Evolutionary conservation across 1,140 invertebrate genomes (phyloP).

Genomic region (Solen grandis): DNA sequence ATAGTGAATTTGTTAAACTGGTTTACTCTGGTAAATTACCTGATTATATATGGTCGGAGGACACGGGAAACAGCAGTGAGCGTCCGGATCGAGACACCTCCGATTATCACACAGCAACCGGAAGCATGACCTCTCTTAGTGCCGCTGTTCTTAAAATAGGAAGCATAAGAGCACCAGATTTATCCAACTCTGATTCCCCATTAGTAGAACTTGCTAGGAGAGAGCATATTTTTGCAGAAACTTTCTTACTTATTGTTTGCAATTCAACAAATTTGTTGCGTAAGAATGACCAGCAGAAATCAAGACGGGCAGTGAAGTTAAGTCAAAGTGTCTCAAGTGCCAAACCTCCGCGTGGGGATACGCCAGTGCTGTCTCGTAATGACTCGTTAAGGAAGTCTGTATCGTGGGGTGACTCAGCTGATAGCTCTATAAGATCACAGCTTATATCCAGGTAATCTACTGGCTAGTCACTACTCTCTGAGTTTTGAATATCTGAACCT

Average conservation of each 20-base stretch:
- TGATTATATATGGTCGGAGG: slow-evolving; percentile 74
- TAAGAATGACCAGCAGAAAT: slow-evolving; percentile 66
- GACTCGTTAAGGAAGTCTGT: slow-evolving; percentile 77
- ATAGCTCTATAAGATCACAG: slow-evolving; percentile 72
- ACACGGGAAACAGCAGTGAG: slow-evolving; percentile 51
- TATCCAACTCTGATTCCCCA: slow-evolving; percentile 72
- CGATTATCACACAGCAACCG: slow-evolving; percentile 74
- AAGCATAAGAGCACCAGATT: slow-evolving; percentile 69
- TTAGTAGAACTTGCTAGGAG: slow-evolving; percentile 74
- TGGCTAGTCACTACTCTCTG: neutral
- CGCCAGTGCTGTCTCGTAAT: slow-evolving; percentile 70
- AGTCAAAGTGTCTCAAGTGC: slow-evolving; percentile 53
- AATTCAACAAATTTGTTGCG: slow-evolving; percentile 77
- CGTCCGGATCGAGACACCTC: slow-evolving; percentile 65
- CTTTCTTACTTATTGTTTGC: slow-evolving; percentile 79
- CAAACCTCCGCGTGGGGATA: slow-evolving; percentile 68
- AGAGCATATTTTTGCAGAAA: slow-evolving; percentile 78
- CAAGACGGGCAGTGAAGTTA: slow-evolving; percentile 21
- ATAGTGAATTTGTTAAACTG: slow-evolving; percentile 74
- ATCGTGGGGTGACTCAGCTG: slow-evolving; percentile 79
- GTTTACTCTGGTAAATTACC: slow-evolving; percentile 67
- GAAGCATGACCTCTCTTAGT: slow-evolving; percentile 74
- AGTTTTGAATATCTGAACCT: neutral
- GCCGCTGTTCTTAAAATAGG: slow-evolving; percentile 72
- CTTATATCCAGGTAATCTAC: slow-evolving; percentile 60